phyloP scores from a whole-genome alignment of 2,888 invertebrate species.

The Melieria crassipennis region DNA sequence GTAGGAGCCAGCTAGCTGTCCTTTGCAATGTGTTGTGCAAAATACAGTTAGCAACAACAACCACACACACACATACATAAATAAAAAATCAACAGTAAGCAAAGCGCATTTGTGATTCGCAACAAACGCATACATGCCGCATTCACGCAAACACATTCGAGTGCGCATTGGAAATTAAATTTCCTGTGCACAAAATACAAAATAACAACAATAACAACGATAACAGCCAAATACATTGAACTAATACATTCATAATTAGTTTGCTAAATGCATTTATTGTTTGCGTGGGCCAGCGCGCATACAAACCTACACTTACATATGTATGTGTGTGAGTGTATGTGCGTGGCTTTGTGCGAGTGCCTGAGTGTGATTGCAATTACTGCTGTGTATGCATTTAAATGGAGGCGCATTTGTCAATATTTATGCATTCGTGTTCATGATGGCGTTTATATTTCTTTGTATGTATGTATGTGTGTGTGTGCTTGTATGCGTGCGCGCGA shows the following conservation, averaged over 20 bases:
- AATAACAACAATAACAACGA: background rate
- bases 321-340: background rate
- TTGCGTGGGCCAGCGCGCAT: background rate
- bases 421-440: conserved; percentile 18
- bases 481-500: conserved; percentile 20
- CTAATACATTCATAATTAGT: conserved; percentile 37
- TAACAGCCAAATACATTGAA: background rate
- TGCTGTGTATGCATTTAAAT: conserved; percentile 2
- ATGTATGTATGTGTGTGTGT: conserved; percentile 14
- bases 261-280: conserved; percentile 35
- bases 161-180: conserved; percentile 53
- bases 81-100: background rate
- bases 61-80: background rate
- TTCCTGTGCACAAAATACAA: conserved; percentile 51
- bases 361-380: too few relatives aligned
- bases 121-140: background rate
- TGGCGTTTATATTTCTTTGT: conserved; percentile 16
- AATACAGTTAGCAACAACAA: too few relatives aligned
- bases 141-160: conserved; percentile 40
- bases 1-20: too few relatives aligned
- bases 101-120: background rate
- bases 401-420: conserved; percentile 25
- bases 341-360: too few relatives aligned
- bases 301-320: background rate
- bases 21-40: too few relatives aligned